Evolutionary conservation across 2,797 vertebrate species (phyloP), one percentile per base, ranked within the genome.

Genomic region (Zalophus californianus): DNA sequence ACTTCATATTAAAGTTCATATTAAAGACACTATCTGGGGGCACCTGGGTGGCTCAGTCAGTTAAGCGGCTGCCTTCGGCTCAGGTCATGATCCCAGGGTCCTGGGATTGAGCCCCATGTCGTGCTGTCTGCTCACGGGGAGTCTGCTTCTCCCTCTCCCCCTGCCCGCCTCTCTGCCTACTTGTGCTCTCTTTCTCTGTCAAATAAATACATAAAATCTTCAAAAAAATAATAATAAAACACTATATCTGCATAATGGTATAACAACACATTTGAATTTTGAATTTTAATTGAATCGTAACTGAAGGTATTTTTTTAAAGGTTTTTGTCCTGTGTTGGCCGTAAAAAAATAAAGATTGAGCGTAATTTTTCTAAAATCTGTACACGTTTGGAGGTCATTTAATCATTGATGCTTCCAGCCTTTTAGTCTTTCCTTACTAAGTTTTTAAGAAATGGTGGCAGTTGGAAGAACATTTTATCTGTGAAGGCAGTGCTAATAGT

Each of bases 351-450:
- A 70, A 68, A 52, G 18, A 35, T 12, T 48, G 50, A 73, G 21
- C 94, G 9, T 11, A 29, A 32, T 77, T 95, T 86, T 90, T 75
- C 79, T 86, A 64, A 93, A 54, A 50, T 86, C 50, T 90, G n/a
- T 77, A 0, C 23, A 54, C 8, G 48, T 29, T 10, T 48, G 8
- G 68, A 13, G 13, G 1, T 90, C 72, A 29, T 66, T 35, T 66
- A 25, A 20, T 54, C 58, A n/a, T 5, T 8, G 62, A 89, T 29
- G n/a, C 10, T 52, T 15, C 93, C 29, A 62, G 52, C 25, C 21
- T 25, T 54, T 41, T 52, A 41, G 56, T 66, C 84, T 87, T 80
- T 27, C n/a, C 13, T 91, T 48, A 50, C 44, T 68, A 32, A 94
- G 56, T 78, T 86, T 84, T 52, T 48, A 48, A 18, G 52, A 86